phyloP scores from a whole-genome alignment of 37 sponge, comb jelly and placozoan genomes.

The Dysidea cf. avara region DNA sequence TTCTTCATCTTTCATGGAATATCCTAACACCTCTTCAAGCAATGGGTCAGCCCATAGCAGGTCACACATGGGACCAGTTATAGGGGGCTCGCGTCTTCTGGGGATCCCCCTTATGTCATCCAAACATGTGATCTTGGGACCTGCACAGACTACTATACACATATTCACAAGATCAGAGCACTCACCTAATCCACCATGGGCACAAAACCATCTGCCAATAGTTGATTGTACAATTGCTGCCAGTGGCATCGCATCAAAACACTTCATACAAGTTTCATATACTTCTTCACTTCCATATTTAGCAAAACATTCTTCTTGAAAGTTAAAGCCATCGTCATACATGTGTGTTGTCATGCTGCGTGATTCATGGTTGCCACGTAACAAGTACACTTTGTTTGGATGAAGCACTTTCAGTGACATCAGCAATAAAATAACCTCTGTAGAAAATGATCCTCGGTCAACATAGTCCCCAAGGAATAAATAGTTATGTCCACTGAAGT shows the following conservation, averaged over 20 bases:
- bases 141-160: conserved; percentile 9
- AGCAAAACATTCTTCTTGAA: conserved; percentile 41
- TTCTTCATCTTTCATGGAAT: conserved; percentile 53
- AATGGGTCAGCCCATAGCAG: conserved; percentile 73
- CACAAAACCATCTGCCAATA: conserved; percentile 60
- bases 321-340: conserved; percentile 62
- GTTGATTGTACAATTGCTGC: conserved; percentile 26
- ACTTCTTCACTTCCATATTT: conserved; percentile 36
- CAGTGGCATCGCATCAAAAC: conserved; percentile 56
- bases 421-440: conserved; percentile 58
- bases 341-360: conserved; percentile 58
- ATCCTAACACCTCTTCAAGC: conserved; percentile 60
- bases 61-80: conserved; percentile 65
- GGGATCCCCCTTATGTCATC: conserved; percentile 14
- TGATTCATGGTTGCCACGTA: conserved; percentile 81
- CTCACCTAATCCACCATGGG: conserved; percentile 66
- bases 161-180: neutral
- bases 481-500: conserved; percentile 19
- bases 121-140: conserved; percentile 41
- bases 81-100: conserved; percentile 54
- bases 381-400: conserved; percentile 45
- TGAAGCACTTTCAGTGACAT: conserved; percentile 52
- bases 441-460: conserved; percentile 62
- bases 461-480: conserved; percentile 85
- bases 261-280: conserved; percentile 45